Conservation (phyloP, 1,140 invertebrate species). For the Rhagoletis zephyria region DNA sequence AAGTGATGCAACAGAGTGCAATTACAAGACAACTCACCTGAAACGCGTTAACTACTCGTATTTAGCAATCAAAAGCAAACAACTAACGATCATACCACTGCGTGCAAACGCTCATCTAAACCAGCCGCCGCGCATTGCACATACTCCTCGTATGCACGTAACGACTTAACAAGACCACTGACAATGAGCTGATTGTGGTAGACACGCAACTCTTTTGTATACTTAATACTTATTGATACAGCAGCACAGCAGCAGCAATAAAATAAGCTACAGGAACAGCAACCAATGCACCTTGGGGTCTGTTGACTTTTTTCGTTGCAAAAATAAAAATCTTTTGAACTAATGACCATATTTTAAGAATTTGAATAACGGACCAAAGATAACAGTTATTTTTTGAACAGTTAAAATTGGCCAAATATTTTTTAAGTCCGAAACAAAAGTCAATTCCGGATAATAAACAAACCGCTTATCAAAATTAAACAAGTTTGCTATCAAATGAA, state of each 20-base stretch:
- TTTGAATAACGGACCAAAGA: too few species aligned
- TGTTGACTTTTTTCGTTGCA: too few species aligned
- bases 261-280: neutral
- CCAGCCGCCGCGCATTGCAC: neutral
- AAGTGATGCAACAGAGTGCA: neutral
- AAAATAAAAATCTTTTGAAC: too few species aligned
- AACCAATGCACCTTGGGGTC: neutral
- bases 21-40: conserved; percentile 31
- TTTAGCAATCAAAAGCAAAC: conserved; percentile 48
- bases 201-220: conserved; percentile 42
- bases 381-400: too few species aligned
- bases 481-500: too few species aligned
- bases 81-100: neutral
- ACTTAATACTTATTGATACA: conserved; percentile 41
- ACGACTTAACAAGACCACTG: conserved; percentile 48
- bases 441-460: too few species aligned
- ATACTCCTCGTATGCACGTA: neutral
- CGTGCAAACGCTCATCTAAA: neutral
- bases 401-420: too few species aligned
- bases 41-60: conserved; percentile 41
- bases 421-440: too few species aligned
- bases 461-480: too few species aligned
- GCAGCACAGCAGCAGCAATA: conserved; percentile 1
- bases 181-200: conserved; percentile 45
- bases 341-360: too few species aligned